Evolutionary conservation across 2,888 invertebrate genomes (phyloP), one percentile per base, ranked within the genome.

Genomic region (Melinaea marsaeus): DNA sequence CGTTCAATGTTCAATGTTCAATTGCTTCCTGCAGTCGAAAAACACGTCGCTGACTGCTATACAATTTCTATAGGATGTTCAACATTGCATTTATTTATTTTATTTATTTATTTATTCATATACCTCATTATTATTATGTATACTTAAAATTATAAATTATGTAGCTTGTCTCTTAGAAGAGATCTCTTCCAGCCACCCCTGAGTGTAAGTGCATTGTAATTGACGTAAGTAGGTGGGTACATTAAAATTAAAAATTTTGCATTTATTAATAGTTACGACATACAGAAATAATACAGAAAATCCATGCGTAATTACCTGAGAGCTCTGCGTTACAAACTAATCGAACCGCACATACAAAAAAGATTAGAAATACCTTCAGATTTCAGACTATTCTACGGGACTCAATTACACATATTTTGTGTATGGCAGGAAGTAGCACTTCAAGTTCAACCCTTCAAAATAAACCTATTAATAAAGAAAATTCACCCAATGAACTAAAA

Each of bases 1-100:
- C 72, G 69, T 45, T 68, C 71, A 57, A 72, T 72, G 67, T n/a
- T n/a, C n/a, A n/a, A n/a, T 73, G 73, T 57, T 69, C 70, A 4
- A 6, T 54, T 1, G 69, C 69, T 69, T 67, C 69, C 5, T 70
- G 71, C 58, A 58, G 22, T 48, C 55, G 73, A 35, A 70, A 73
- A 54, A 74, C 70, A 9, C 68, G 70, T 11, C 68, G 32, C 22
- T 63, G 59, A 57, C 59, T 51, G 2, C 37, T 58, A 45, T 35
- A 32, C n/a, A n/a, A 37, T 13, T 62, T 62, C 58, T 55, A 58
- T 35, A 55, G 58, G 7, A 58, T 62, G 46, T 22, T 62, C 11
- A 62, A 58, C 34, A 62, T 62, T 37, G 6, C n/a, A n/a, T n/a
- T n/a, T n/a, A n/a, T n/a, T n/a, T n/a, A n/a, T n/a, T n/a, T n/a